These are phyloP conservation scores for Darevskia nairensis DNA, from an alignment of 2,797 vertebrate species.

Conservation along the genomic window DNA sequence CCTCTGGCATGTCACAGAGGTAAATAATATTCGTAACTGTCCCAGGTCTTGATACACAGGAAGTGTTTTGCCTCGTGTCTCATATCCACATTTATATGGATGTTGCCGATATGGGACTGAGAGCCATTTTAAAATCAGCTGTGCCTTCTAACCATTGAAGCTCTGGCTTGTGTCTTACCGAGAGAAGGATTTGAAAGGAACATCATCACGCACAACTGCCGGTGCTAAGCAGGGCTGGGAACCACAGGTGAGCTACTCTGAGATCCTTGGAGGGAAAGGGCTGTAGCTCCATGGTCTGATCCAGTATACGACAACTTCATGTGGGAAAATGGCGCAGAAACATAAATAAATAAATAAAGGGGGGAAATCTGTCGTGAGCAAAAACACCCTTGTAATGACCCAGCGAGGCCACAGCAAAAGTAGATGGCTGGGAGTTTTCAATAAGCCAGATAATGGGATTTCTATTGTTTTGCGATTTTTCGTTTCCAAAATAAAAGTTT, in stretches of 20 bases:
- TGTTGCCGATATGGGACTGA: neutral
- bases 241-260: too few relatives aligned
- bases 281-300: too few relatives aligned
- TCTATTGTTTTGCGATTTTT: slow-evolving; percentile 7
- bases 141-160: neutral
- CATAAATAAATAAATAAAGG: neutral
- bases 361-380: neutral
- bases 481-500: slow-evolving; percentile 12
- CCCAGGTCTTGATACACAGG: neutral
- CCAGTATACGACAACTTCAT: too few relatives aligned
- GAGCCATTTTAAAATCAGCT: neutral
- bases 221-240: neutral
- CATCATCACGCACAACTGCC: neutral
- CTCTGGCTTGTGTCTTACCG: neutral
- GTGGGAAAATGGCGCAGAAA: too few relatives aligned
- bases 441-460: slow-evolving; percentile 21
- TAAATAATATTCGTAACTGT: neutral
- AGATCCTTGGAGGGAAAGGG: neutral
- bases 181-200: neutral
- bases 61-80: neutral
- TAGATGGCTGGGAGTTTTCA: neutral
- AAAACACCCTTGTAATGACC: slow-evolving; percentile 17
- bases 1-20: neutral
- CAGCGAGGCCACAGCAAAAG: neutral
- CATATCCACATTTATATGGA: neutral